A percentile compares a stretch with the other conserved stretches of the same genome.
phyloP scores from a whole-genome alignment of 2,797 vertebrate species.

The Anomalospiza imberbis region DNA sequence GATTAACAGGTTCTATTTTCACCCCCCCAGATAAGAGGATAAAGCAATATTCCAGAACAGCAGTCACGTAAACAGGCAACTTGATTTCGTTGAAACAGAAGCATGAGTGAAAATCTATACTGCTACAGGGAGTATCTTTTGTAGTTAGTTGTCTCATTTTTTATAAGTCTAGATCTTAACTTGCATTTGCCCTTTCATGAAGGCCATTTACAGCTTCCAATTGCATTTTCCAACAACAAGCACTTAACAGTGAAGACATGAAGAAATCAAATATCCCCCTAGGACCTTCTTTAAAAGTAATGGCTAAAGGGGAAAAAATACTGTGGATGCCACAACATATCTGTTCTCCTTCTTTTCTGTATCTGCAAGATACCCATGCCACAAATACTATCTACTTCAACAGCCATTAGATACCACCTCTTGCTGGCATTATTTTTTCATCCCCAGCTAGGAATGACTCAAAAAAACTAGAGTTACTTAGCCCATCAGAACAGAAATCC shows the following conservation, averaged over 20 bases:
- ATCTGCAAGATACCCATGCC: not conserved
- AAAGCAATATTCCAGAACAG: constrained; percentile 22
- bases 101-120: not conserved
- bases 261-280: constrained; percentile 29
- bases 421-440: not conserved
- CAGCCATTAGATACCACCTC: not conserved
- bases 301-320: not conserved
- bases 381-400: not conserved
- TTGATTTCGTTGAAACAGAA: not conserved
- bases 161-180: not conserved
- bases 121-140: not conserved
- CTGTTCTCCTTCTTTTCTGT: not conserved
- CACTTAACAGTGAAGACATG: constrained; percentile 7
- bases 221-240: not conserved
- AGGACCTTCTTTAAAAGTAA: constrained; percentile 10
- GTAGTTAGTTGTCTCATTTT: not conserved
- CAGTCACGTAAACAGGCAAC: not conserved
- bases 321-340: not conserved
- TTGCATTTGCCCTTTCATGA: constrained; percentile 3
- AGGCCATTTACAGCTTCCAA: constrained; percentile 5
- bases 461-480: not conserved
- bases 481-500: not conserved
- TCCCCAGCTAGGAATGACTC: not conserved
- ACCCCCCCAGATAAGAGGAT: not conserved
- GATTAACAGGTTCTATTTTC: constrained; percentile 9